Base-by-base conservation (phyloP, 2,797 vertebrate species). In the Pseudopleuronectes americanus region DNA sequence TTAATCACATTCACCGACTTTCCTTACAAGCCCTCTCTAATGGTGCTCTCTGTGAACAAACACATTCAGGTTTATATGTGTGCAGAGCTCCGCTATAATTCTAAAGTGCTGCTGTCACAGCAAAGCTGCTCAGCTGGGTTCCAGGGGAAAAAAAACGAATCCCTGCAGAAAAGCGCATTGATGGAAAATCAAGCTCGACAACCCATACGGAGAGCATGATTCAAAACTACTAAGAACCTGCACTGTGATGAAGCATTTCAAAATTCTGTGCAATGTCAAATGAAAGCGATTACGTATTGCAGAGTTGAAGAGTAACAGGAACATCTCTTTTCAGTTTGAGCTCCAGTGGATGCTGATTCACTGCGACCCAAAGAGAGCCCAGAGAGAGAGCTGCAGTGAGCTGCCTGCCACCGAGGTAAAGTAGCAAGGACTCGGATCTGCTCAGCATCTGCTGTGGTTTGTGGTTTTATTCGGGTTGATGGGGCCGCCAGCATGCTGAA, bases 271-370 rank as follows among this genome's bases (percentile, higher is more conserved):
- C 43, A 22, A 8, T 26, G 24, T 64, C 43, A 61, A 33, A 16
- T 33, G 6, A 53, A 63, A 57, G 62, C 56, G 4, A 65, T 57
- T 62, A 62, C 21, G 8, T 1, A 4, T 6, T 21, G 24, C 12
- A 13, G 24, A 16, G 5, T 17, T 28, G 23, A 24, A 67, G 43
- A 36, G 8, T 87, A 62, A 89, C 36, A 16, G n/a, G 33, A 10
- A 12, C 2, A 13, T 83, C 23, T 81, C 52, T 67, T 80, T 87
- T 26, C 77, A 96, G 95, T 96, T 96, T 84, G 95, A 96, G 68
- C 90, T 96, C 56, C 94, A 96, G 89, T 96, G 95, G 95, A 95
- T 95, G 95, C 51, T 96, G 89, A 95, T 96, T 80, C 95, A 96
- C 84, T 96, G 95, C 26, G 95, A 96, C 86, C 94, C 94, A 24